A percentile compares a stretch with the other conserved stretches of the same genome.
Evolutionary conservation across 2,113 vertebrate species (phyloP).

Genomic region (Mus pahari): DNA sequence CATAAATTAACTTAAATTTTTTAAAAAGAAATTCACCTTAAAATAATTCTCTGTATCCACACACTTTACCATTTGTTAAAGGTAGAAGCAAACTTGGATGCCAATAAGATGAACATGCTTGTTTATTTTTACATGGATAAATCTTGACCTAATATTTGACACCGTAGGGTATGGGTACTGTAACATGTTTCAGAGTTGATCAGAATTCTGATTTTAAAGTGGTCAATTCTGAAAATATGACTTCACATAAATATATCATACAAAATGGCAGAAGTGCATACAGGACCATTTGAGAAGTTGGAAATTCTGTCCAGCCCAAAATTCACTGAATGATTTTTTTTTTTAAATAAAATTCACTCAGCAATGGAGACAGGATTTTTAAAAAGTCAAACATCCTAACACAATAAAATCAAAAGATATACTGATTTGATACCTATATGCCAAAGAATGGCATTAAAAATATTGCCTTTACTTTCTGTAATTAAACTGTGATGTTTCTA

Average conservation of each 20-base stretch:
- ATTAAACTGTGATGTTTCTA: background rate
- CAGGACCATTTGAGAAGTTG: background rate
- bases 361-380: background rate
- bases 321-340: background rate
- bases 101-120: background rate
- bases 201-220: background rate
- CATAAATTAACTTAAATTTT: background rate
- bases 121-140: background rate
- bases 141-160: background rate
- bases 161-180: too few species aligned
- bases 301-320: background rate
- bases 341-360: background rate
- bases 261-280: background rate
- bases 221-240: background rate
- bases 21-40: background rate
- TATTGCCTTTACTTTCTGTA: background rate
- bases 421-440: background rate
- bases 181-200: background rate
- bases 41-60: background rate
- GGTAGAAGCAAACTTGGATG: background rate
- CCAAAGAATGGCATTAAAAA: background rate
- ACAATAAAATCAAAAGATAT: background rate
- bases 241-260: background rate
- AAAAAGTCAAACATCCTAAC: background rate
- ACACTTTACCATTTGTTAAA: background rate